Evolutionary conservation across 2,797 vertebrate genomes (phyloP), one percentile per base, ranked within the genome.

Genomic region (Buphagus erythrorhynchus): DNA sequence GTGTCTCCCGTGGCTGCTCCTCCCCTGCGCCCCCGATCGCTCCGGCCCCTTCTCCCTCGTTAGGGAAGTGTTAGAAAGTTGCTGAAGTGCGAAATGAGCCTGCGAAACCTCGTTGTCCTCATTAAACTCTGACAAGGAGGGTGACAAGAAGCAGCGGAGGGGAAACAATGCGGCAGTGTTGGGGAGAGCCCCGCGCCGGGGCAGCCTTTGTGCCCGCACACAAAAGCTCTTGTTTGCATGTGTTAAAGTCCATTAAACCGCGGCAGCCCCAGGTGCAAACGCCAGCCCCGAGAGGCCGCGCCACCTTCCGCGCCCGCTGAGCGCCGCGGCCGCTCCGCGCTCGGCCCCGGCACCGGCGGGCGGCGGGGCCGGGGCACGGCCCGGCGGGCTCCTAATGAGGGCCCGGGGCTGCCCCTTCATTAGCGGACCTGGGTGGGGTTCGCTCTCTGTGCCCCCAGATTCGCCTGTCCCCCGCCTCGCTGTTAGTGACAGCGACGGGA

Each of bases 81-180:
- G 98, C 97, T 99, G 98, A 98, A 99, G 99, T 99, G 99, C 98
- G 98, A 99, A 99, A 99, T 98, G 98, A 98, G 98, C 98, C 98
- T 97, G 98, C 97, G 97, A 99, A 98, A 98, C 97, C 98, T 98
- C 97, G 92, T 98, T 98, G 99, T 99, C 99, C 99, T 99, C 98
- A 99, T 99, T 99, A 99, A 99, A 99, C 98, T 98, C 98, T 98
- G 97, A 99, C 99, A 98, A 98, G 98, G 98, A 98, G 98, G 98
- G 98, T 98, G 99, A 99, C 98, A 98, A 99, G 99, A 99, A 97
- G 99, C 98, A 98, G 98, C 93, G 96, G 98, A 98, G 99, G 98
- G 99, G 99, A 99, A 99, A 99, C 98, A 98, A 99, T 98, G 97
- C 97, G 94, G 97, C 98, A 98, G 98, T 99, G 99, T 99, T 97